phyloP scores from a whole-genome alignment of 92 coral and sea anemone genomes.

The Actinernus sp. region DNA sequence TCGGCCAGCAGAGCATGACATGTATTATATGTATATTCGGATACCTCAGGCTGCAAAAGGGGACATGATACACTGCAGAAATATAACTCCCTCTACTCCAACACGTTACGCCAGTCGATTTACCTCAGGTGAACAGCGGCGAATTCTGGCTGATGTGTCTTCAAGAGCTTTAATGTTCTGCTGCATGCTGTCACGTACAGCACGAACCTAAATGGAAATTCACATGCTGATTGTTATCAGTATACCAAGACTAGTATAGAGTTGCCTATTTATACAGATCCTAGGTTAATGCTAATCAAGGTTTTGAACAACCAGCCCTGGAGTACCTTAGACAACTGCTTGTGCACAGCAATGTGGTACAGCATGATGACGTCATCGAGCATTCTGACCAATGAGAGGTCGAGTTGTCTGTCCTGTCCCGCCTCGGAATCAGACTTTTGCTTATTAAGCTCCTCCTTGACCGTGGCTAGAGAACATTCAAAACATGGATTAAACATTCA shows the following conservation, averaged over 20 bases:
- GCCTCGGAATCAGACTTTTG: constrained; percentile 28
- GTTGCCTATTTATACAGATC: too few species aligned
- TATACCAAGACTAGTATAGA: too few species aligned
- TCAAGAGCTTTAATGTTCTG: constrained; percentile 95
- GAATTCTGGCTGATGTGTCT: constrained; percentile 79
- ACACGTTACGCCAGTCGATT: too few species aligned
- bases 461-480: constrained; percentile 2
- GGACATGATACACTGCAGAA: too few species aligned
- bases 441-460: constrained; percentile 49
- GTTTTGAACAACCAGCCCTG: too few species aligned
- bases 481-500: too few species aligned
- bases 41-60: too few species aligned
- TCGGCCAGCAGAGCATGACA: too few species aligned
- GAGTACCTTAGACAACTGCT: constrained; percentile 91
- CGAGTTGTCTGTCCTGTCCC: constrained; percentile 58
- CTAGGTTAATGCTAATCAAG: too few species aligned
- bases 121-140: constrained; percentile 87
- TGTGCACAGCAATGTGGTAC: constrained; percentile 97
- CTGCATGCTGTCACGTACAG: constrained; percentile 94
- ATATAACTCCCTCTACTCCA: too few species aligned
- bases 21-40: too few species aligned
- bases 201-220: constrained; percentile 71
- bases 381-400: constrained; percentile 90
- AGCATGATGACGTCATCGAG: constrained; percentile 91
- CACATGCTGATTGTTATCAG: too few species aligned